Conservation (phyloP, 1,140 invertebrate species). For the Dendroctonus ponderosae region DNA sequence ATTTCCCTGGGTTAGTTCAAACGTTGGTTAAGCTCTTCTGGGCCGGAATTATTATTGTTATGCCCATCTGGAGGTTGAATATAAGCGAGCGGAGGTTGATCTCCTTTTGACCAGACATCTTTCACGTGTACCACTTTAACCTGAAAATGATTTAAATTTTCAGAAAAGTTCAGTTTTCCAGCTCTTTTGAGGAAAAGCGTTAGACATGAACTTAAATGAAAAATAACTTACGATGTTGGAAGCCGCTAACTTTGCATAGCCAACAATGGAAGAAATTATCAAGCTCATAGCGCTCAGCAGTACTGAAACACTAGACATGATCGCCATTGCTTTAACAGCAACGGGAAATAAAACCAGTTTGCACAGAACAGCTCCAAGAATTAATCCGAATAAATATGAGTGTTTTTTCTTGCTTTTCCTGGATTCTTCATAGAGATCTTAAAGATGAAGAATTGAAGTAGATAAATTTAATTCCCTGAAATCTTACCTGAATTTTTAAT, state of each 20-base stretch:
- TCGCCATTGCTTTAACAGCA: constrained; percentile 44
- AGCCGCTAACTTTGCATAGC: constrained; percentile 37
- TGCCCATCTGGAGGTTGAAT: neutral
- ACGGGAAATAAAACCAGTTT: constrained; percentile 45
- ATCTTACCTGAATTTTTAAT: too few species aligned
- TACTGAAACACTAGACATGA: constrained; percentile 41
- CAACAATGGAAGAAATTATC: constrained; percentile 41
- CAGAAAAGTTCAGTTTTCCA: neutral
- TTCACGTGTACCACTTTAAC: constrained; percentile 17
- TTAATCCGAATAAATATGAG: constrained; percentile 31
- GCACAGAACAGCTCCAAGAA: constrained; percentile 39
- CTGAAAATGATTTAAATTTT: constrained; percentile 3
- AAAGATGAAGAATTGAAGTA: too few species aligned
- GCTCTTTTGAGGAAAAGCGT: too few species aligned
- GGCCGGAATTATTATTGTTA: too few species aligned
- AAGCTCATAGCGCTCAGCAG: constrained; percentile 42
- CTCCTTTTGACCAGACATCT: constrained; percentile 15
- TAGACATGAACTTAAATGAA: too few species aligned
- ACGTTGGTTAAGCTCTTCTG: too few species aligned
- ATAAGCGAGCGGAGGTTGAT: constrained; percentile 1
- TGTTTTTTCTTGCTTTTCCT: constrained; percentile 37
- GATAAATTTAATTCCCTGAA: too few species aligned
- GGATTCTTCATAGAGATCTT: constrained; percentile 23
- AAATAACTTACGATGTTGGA: too few species aligned
- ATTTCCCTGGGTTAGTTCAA: too few species aligned